Conservation (phyloP, 2,888 invertebrate genomes). For the Zelleria hepariella region DNA sequence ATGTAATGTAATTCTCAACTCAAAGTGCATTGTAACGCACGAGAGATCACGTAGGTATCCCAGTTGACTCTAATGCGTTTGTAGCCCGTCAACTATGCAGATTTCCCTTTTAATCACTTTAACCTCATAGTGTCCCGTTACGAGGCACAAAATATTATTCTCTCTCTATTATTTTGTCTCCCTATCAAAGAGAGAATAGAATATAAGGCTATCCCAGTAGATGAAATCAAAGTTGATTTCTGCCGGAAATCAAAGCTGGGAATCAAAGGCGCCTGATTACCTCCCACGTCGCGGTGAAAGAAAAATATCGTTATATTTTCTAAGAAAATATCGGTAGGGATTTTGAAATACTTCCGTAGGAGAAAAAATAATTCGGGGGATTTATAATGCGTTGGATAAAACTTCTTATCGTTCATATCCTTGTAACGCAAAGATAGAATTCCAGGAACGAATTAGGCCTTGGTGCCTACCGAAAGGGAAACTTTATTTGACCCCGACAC, state of each 20-base stretch:
- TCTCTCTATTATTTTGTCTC: no score
- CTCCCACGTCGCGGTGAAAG: neutral
- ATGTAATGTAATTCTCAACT: neutral
- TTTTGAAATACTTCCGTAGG: no score
- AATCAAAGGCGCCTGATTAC: neutral
- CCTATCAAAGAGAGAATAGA: neutral
- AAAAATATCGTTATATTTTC: neutral
- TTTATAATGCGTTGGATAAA: no score
- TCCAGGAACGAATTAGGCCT: no score
- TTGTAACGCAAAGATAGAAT: no score
- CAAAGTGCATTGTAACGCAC: neutral
- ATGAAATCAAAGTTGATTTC: neutral
- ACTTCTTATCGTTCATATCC: no score
- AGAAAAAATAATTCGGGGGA: no score
- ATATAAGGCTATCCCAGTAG: neutral
- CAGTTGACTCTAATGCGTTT: neutral
- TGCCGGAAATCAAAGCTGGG: neutral
- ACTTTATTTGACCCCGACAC: no score
- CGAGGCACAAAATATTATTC: no score
- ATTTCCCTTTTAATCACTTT: neutral
- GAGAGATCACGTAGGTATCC: neutral
- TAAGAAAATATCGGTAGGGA: neutral
- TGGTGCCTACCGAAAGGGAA: no score
- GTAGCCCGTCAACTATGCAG: neutral
- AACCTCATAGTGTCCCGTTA: no score